Base-by-base conservation (phyloP, 2,888 invertebrate genomes). In the Ischnus inquisitorius region DNA sequence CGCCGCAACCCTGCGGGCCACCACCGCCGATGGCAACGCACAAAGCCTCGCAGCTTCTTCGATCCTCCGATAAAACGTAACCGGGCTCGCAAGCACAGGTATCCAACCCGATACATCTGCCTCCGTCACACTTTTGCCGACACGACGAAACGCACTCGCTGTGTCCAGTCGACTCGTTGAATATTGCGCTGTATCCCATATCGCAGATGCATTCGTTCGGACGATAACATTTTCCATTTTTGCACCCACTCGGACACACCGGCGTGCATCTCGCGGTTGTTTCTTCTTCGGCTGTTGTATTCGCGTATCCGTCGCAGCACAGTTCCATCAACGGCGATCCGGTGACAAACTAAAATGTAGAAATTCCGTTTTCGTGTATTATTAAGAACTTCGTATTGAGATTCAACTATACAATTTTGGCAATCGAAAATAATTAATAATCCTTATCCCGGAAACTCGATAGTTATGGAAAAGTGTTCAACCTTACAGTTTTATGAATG, bases 161-260 rank as follows among this genome's bases (percentile, higher is more conserved):
- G 41, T 19, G 12, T 19, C 19, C 64, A 6, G 39, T 65, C 19
- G 22, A 19, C 0, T 39, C 12, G 41, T 43, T 65, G 0, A 41
- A 41, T 41, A 41, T 41, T 19, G 0, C 41, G 2, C 16, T 1
- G 41, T 65, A 65, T 8, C 41, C 41, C 2, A 19, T 4, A 41
- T 65, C 6, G 4, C 64, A 65, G 8, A 10, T 65, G 43, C 64
- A 65, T 41, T 19, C 22, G 41, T 65, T 65, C 3, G 64, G 64
- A 14, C 41, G 64, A 41, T 65, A 10, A 16, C 64, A 65, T 19
- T 8, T 39, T 16, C 64, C 64, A 19, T 65, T 41, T 1, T 8
- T 3, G 1, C 64, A 65, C 5, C 19, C 22, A 19, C 64, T 65
- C 19, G 64, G 64, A 41, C 64, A 65, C 0, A 65, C 19, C 1